These are phyloP conservation scores for Triplophysa yarkandensis DNA, from an alignment of 2,797 vertebrate species.

Conservation along the genomic window DNA sequence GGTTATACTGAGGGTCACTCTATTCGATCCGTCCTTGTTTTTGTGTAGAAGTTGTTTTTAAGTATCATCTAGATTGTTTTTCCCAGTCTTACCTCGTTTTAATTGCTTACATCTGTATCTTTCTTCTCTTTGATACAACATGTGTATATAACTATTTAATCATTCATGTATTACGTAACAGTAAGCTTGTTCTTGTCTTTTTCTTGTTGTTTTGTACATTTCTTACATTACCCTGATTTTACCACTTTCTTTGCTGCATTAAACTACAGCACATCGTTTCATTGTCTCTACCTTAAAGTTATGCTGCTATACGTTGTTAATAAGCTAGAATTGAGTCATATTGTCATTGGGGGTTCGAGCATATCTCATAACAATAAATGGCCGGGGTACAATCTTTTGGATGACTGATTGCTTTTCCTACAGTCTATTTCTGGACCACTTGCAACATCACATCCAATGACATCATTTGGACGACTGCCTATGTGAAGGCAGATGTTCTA, in stretches of 20 bases:
- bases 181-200: neutral
- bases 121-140: neutral
- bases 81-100: neutral
- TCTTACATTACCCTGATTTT: neutral
- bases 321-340: constrained; percentile 23
- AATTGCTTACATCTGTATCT: neutral
- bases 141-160: neutral
- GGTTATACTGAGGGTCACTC: neutral
- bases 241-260: neutral
- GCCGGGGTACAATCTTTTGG: constrained; percentile 4
- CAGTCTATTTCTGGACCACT: constrained; percentile 5
- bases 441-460: neutral
- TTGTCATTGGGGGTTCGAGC: neutral
- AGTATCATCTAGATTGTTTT: neutral
- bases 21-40: neutral
- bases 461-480: neutral
- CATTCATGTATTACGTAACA: neutral
- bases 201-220: neutral
- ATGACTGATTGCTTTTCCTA: constrained; percentile 18
- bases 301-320: neutral
- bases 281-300: neutral
- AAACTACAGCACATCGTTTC: neutral
- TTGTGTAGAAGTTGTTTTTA: neutral
- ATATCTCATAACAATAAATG: constrained; percentile 18
- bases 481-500: constrained; percentile 29